Evolutionary conservation across 2,797 vertebrate species (phyloP).

Genomic region (Synaphobranchus kaupii): DNA sequence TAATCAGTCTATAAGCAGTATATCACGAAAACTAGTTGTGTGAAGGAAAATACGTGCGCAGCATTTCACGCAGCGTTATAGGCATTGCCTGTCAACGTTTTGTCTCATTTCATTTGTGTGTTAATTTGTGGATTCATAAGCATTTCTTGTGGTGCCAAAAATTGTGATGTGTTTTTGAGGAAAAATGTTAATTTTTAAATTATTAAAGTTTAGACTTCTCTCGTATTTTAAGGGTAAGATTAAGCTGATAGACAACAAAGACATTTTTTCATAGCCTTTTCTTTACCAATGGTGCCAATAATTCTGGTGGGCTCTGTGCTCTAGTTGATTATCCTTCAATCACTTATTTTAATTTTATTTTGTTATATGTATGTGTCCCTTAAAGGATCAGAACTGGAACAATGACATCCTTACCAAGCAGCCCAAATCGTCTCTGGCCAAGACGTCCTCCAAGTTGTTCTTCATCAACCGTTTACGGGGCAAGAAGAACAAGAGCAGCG

Average conservation of each 20-base stretch:
- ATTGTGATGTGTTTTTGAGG: too few relatives aligned
- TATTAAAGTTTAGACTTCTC: too few relatives aligned
- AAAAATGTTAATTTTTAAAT: too few relatives aligned
- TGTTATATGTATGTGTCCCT: constrained; percentile 20
- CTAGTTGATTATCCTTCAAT: neutral
- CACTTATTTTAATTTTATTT: neutral
- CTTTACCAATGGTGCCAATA: too few relatives aligned
- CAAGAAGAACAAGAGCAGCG: constrained; percentile 81
- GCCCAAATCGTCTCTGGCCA: constrained; percentile 81
- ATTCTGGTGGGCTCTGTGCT: too few relatives aligned
- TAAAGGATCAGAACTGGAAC: constrained; percentile 77
- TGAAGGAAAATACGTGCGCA: neutral
- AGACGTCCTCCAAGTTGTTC: constrained; percentile 88
- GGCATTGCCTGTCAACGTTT: too few relatives aligned
- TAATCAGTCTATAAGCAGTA: neutral
- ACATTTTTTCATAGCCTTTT: too few relatives aligned
- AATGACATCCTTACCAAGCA: constrained; percentile 81
- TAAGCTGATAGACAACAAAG: too few relatives aligned
- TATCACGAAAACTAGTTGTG: neutral
- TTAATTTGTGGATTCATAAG: too few relatives aligned
- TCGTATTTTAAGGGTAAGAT: too few relatives aligned
- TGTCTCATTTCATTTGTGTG: too few relatives aligned
- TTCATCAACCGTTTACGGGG: constrained; percentile 88
- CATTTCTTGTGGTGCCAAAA: too few relatives aligned
- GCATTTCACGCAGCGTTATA: neutral